Conservation (phyloP, 2,113 vertebrate species). For the Sturnus vulgaris region DNA sequence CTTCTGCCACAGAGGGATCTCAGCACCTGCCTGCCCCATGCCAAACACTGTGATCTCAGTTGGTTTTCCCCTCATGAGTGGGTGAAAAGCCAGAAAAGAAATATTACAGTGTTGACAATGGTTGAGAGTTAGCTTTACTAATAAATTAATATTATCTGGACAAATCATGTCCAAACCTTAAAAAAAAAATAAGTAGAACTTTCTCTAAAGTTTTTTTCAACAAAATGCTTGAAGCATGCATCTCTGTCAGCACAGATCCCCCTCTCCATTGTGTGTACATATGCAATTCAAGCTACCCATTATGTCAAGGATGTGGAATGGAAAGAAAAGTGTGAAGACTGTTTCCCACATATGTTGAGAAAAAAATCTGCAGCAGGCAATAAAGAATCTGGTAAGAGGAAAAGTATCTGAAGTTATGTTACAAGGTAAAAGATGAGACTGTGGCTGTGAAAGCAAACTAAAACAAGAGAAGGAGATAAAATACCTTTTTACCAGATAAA, state of each 20-base stretch:
- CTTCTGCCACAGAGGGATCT: not conserved
- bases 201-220: not conserved
- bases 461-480: not conserved
- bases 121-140: not conserved
- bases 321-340: conserved; percentile 16
- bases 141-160: not conserved
- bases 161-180: not conserved
- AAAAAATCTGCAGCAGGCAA: conserved; percentile 16
- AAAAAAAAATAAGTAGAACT: not conserved
- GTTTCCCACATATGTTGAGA: conserved; percentile 10
- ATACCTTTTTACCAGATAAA: not conserved
- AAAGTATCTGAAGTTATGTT: conserved; percentile 17
- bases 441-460: not conserved
- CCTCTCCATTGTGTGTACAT: not conserved
- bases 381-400: not conserved
- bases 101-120: not conserved
- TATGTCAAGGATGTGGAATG: conserved; percentile 14
- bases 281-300: not conserved
- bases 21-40: not conserved
- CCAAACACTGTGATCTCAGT: not conserved
- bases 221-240: not conserved
- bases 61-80: not conserved
- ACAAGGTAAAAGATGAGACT: conserved; percentile 4
- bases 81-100: not conserved
- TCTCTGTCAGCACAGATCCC: not conserved